A percentile compares a stretch with the other conserved stretches of the same genome.
phyloP scores from a whole-genome alignment of 2,888 invertebrate species.

The Myathropa florea region DNA sequence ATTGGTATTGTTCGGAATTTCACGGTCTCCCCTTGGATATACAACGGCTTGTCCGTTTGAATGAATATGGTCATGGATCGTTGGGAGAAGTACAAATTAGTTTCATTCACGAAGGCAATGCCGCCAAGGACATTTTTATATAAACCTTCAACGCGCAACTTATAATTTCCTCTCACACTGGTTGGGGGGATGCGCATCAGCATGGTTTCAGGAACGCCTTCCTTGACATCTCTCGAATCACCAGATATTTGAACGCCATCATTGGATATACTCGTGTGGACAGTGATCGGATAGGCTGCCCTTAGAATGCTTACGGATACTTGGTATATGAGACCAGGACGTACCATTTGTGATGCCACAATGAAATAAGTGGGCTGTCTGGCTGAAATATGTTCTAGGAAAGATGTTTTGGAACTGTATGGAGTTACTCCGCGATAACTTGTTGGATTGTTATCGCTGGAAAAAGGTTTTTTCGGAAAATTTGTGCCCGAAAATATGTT shows the following conservation, averaged over 20 bases:
- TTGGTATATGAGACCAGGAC: conserved; percentile 95
- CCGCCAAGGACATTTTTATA: conserved; percentile 88
- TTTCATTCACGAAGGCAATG: conserved; percentile 94
- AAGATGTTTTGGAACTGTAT: conserved; percentile 76
- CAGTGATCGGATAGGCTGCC: conserved; percentile 89
- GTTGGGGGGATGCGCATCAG: conserved; percentile 94
- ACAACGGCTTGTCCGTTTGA: conserved; percentile 96
- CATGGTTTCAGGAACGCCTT: conserved; percentile 93
- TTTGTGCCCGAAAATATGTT: neutral
- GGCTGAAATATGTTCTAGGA: conserved; percentile 76
- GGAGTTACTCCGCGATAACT: conserved; percentile 75
- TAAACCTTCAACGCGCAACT: conserved; percentile 90
- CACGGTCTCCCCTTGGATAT: conserved; percentile 95
- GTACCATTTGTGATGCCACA: conserved; percentile 93
- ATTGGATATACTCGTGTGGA: conserved; percentile 93
- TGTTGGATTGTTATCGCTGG: conserved; percentile 73
- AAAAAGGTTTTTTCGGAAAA: conserved; percentile 25
- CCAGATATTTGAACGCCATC: conserved; percentile 95
- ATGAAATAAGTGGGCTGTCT: conserved; percentile 89
- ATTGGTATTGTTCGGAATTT: conserved; percentile 95
- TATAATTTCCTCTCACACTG: conserved; percentile 91
- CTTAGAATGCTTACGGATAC: conserved; percentile 92
- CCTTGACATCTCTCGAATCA: conserved; percentile 90
- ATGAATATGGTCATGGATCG: conserved; percentile 97
- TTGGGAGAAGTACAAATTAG: conserved; percentile 90